Base-by-base conservation (phyloP, 2,113 vertebrate genomes). In the Bufo gargarizans region DNA sequence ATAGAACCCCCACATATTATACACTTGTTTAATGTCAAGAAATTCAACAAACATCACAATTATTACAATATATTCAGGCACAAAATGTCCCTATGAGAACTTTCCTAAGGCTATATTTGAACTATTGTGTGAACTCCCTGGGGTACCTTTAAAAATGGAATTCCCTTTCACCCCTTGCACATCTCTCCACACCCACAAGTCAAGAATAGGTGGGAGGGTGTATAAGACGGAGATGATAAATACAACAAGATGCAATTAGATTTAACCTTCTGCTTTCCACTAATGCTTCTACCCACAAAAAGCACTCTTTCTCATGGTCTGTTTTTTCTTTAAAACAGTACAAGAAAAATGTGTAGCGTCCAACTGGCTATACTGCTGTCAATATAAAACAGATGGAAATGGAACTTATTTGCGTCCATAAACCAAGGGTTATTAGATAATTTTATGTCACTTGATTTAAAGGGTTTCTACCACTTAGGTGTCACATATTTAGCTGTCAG, bases 71-170 rank as follows among this genome's bases (percentile, higher is more conserved):
- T 47, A 53, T 80, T 87, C 43, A 87, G 33, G 6, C 53, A 63
- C 67, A 76, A 61, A n/a, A 50, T 82, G 56, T 88, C 78, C 86
- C 81, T 88, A 63, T 50, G 56, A 88, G 69, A 88, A 88, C 79
- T 82, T 82, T 88, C 78, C 67, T 13, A 17, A 45, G 6, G 55
- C 77, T 88, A 88, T 82, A 88, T 71, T 71, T 80, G 78, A 82
- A 72, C 77, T 72, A 81, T 87, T 72, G 86, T 82, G 5, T 82
- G 65, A 71, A 71, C 50, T 87, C 78, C 78, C 77, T 49, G 43
- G 65, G 53, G 86, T 74, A 53, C 12, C 45, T 67, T 69, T 79
- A 69, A 80, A 58, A 86, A 22, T 80, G 61, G 49, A 86, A 69
- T 86, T 86, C 85, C n/a, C 78, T 72, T 82, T 74, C 33, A 71